Evolutionary conservation across 2,113 vertebrate species (phyloP).

Genomic region (Syrrhaptes paradoxus): DNA sequence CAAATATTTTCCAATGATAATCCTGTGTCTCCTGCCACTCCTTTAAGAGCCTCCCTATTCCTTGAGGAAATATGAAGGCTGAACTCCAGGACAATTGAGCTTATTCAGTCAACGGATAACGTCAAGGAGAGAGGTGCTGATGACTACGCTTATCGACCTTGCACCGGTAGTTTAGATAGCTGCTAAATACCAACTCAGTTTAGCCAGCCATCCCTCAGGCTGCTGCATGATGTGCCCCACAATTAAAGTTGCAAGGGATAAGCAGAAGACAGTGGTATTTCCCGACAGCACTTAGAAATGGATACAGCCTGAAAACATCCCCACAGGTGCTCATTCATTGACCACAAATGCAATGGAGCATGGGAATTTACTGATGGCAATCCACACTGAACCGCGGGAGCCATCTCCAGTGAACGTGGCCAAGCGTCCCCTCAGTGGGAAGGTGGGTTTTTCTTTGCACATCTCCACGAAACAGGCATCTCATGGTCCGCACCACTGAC

Average conservation of each 20-base stretch:
- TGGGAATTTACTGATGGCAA: not conserved
- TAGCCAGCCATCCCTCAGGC: not conserved
- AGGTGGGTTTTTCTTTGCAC: not conserved
- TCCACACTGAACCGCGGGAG: not conserved
- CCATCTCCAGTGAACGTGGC: not conserved
- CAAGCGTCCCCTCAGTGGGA: not conserved
- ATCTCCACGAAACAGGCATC: not conserved
- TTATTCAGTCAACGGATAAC: not conserved
- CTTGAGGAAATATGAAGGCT: not conserved
- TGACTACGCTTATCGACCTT: not conserved
- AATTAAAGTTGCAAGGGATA: not conserved
- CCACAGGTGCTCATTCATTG: rapidly evolving
- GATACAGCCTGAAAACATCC: not conserved
- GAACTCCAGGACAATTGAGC: not conserved
- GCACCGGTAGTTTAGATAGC: not conserved
- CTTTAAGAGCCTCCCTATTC: not conserved
- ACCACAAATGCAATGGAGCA: rapidly evolving
- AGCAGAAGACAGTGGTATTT: not conserved
- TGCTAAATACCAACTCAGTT: not conserved
- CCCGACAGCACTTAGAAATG: not conserved
- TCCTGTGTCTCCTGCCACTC: not conserved
- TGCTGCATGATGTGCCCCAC: not conserved
- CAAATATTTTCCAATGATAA: not conserved
- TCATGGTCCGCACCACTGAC: not conserved
- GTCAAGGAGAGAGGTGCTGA: not conserved